Evolutionary conservation across 2,888 invertebrate genomes (phyloP).

Genomic region (Microchrysa polita): DNA sequence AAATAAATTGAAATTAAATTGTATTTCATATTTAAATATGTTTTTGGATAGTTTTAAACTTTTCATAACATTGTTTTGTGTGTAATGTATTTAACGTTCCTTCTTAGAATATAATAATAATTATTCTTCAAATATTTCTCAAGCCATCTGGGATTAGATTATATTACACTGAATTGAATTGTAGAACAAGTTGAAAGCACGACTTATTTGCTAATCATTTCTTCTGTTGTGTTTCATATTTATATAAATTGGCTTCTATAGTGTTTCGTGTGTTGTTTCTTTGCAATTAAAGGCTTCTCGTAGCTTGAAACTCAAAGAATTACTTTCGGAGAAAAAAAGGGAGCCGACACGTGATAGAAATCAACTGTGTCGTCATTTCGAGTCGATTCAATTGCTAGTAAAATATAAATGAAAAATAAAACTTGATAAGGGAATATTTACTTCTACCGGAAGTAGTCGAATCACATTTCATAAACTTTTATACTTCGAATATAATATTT

Average conservation of each 20-base stretch:
- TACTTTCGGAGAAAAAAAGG: neutral
- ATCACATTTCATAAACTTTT: conserved; percentile 43
- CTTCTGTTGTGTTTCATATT: neutral
- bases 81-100: neutral
- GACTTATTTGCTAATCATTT: too few relatives aligned
- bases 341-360: neutral
- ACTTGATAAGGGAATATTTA: conserved; percentile 22
- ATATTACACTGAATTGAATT: too few relatives aligned
- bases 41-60: conserved; percentile 12
- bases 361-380: neutral
- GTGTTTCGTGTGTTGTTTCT: too few relatives aligned
- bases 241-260: neutral
- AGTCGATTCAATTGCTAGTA: neutral
- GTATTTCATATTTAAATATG: neutral
- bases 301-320: neutral
- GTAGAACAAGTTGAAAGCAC: too few relatives aligned
- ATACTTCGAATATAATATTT: conserved; percentile 34
- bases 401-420: neutral
- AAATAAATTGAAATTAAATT: neutral
- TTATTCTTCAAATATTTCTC: neutral
- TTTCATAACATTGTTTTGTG: neutral
- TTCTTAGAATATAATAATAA: neutral
- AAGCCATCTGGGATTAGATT: too few relatives aligned
- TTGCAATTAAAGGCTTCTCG: neutral
- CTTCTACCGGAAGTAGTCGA: conserved; percentile 40